Base-by-base conservation (phyloP, 2,797 vertebrate species). In the Macropus fuliginosus region DNA sequence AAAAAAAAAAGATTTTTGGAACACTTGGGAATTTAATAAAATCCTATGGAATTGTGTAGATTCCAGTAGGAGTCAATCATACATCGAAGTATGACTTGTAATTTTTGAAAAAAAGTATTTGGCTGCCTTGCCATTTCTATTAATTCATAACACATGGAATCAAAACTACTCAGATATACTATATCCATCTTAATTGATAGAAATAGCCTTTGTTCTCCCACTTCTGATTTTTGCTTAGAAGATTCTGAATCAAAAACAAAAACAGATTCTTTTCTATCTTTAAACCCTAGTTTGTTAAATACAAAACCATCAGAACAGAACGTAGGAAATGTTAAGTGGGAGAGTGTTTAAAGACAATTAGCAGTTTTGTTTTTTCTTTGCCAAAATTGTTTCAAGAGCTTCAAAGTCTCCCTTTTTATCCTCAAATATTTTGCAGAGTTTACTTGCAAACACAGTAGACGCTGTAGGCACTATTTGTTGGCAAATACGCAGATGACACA, bases 401-500 rank as follows among this genome's bases (percentile, higher is more conserved):
- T 95, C 93, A 46, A 90, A 62, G 52, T 91, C 55, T 97, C 16
- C 92, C 8, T 97, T 97, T 98, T 96, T 46, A 92, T 94, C 90
- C 74, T 31, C 91, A 90, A 57, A 13, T 95, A 96, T 66, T 96
- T 54, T 54, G 91, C 94, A 66, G 91, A 55, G 27, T 97, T 98
- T 98, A 96, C 66, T 56, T 96, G 54, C 16, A 96, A 94, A 94
- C 27, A 13, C 81, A 62, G 34, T 89, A 87, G 96, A 96, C 94
- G 95, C 96, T 92, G 89, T 21, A 94, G 97, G 97, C 94, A n/a
- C n/a, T 62, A 91, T 54, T 95, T 96, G 66, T 94, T 97, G 97
- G 94, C 96, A 96, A 96, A 95, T 54, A 54, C 81, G 94, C 94
- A 31, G 12, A 91, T 66, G 96, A 52, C 31, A 89, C 89, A 81